These are phyloP conservation scores for Xyrauchen texanus DNA, from an alignment of 2,113 vertebrate genomes.

Conservation along the genomic window DNA sequence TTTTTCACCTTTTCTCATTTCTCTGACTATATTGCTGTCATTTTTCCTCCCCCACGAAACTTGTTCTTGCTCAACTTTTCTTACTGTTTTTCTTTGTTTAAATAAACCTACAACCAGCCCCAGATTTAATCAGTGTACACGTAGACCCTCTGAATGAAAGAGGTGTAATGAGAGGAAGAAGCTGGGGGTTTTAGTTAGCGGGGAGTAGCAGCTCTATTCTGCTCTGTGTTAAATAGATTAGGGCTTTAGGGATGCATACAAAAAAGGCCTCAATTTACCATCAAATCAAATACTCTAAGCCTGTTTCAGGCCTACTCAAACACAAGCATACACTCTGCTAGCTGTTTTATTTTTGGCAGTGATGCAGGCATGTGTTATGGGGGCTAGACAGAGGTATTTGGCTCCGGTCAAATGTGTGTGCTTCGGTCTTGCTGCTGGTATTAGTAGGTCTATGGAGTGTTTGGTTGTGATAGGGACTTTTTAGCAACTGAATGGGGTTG, in stretches of 20 bases:
- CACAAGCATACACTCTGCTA: background rate
- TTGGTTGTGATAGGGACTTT: conserved; percentile 17
- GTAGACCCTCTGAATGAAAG: background rate
- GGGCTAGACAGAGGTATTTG: conserved; percentile 49
- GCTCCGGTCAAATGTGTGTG: conserved; percentile 29
- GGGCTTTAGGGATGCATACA: conserved; percentile 68
- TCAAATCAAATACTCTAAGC: conserved; percentile 73
- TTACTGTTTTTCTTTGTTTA: conserved; percentile 18
- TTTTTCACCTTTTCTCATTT: too few relatives aligned
- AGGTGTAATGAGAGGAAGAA: background rate
- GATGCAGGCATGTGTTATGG: conserved; percentile 19
- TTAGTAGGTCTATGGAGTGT: conserved; percentile 5
- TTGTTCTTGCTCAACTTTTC: conserved; percentile 11
- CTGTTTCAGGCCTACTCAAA: conserved; percentile 62
- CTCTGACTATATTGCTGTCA: too few relatives aligned
- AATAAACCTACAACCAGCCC: conserved; percentile 7
- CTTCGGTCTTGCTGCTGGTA: conserved; percentile 29
- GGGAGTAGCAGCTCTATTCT: conserved; percentile 16
- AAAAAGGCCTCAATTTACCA: conserved; percentile 65
- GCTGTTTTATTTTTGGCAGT: conserved; percentile 28
- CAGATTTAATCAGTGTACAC: background rate
- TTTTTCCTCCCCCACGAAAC: background rate
- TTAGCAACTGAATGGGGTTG: background rate
- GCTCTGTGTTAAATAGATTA: conserved; percentile 78
- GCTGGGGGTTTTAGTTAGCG: conserved; percentile 43